Percentiles rank a stretch among this genome's conserved stretches.
phyloP scores from a whole-genome alignment of 2,113 vertebrate genomes.

The Apteryx mantelli region DNA sequence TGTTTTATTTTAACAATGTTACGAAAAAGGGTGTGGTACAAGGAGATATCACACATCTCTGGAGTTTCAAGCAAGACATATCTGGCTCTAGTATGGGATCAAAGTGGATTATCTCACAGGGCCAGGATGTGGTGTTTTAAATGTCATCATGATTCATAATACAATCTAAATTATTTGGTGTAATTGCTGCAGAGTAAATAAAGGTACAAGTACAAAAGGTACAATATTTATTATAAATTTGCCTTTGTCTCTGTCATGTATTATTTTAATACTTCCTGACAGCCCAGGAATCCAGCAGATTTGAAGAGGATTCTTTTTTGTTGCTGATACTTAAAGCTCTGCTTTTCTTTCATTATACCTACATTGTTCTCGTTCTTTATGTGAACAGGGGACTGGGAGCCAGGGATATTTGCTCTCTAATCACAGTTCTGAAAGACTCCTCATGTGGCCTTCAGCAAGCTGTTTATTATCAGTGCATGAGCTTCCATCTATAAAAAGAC shows the following conservation, averaged over 20 bases:
- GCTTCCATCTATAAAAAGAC: conserved; percentile 9
- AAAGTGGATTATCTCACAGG: conserved; percentile 49
- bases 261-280: background rate
- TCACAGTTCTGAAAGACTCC: background rate
- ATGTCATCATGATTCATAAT: conserved; percentile 50
- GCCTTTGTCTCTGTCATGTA: conserved; percentile 7
- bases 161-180: conserved; percentile 15
- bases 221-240: conserved; percentile 26
- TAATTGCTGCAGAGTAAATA: conserved; percentile 64
- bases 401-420: background rate
- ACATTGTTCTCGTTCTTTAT: background rate
- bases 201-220: conserved; percentile 44
- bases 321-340: background rate
- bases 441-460: conserved; percentile 24
- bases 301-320: background rate
- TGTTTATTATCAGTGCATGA: conserved; percentile 19
- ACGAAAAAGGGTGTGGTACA: conserved; percentile 24
- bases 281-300: conserved; percentile 7
- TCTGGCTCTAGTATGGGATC: conserved; percentile 43
- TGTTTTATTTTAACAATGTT: conserved; percentile 54
- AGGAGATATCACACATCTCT: conserved; percentile 12
- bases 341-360: conserved; percentile 38
- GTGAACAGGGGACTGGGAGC: background rate
- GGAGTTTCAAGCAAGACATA: conserved; percentile 36
- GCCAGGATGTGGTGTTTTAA: conserved; percentile 53